These are phyloP conservation scores for Parauchenoglanis punctatus DNA, from an alignment of 2,797 vertebrate species.

Conservation along the genomic window DNA sequence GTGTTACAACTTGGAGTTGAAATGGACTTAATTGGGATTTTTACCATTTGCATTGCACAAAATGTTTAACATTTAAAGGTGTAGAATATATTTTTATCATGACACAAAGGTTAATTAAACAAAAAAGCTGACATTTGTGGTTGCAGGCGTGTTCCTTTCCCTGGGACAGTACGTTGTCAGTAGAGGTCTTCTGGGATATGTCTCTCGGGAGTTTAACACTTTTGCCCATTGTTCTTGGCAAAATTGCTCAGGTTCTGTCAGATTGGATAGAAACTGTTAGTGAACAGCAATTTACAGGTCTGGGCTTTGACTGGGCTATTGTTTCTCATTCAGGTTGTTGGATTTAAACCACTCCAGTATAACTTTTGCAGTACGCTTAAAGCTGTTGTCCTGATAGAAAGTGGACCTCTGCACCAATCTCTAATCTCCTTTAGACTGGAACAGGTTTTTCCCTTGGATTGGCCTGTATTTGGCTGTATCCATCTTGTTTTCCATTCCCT, in stretches of 20 bases:
- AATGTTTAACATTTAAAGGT: conserved; percentile 3
- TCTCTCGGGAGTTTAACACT: neutral
- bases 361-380: neutral
- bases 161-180: neutral
- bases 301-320: neutral
- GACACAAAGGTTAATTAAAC: neutral
- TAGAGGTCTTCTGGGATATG: neutral
- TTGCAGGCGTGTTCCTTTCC: neutral
- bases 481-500: neutral
- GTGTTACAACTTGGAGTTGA: neutral
- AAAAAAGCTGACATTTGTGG: neutral
- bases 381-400: neutral
- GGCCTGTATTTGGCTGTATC: neutral
- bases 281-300: neutral
- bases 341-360: neutral
- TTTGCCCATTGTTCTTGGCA: neutral
- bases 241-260: neutral
- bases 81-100: neutral
- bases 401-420: neutral
- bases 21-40: neutral
- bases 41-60: neutral
- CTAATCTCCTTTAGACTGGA: neutral
- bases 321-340: neutral
- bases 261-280: neutral
- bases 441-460: neutral